Conservation (phyloP, 2,888 invertebrate species). For the Steromphala cineraria region DNA sequence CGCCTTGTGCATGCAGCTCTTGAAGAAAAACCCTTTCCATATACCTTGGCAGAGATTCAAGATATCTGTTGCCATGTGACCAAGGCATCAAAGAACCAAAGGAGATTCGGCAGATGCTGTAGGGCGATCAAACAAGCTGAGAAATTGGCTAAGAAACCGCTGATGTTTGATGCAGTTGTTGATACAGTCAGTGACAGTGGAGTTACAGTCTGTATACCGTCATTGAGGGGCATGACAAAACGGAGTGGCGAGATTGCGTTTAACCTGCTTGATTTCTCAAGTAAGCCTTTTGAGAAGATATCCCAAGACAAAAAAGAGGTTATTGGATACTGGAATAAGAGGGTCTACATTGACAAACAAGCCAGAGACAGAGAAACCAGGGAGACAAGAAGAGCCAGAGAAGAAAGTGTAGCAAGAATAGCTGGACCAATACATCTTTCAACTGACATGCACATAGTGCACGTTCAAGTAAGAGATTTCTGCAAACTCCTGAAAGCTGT, state of each 20-base stretch:
- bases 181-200: slow-evolving; percentile 42
- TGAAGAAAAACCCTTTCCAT: slow-evolving; percentile 31
- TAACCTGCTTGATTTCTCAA: slow-evolving; percentile 40
- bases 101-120: slow-evolving; percentile 44
- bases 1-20: slow-evolving; percentile 46
- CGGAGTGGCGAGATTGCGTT: slow-evolving; percentile 39
- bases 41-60: slow-evolving; percentile 43
- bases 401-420: not conserved
- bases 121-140: slow-evolving; percentile 38
- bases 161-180: slow-evolving; percentile 41
- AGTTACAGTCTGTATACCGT: slow-evolving; percentile 41
- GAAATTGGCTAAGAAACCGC: slow-evolving; percentile 35
- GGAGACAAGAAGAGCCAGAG: not conserved
- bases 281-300: slow-evolving; percentile 39
- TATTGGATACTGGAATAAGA: slow-evolving; percentile 43
- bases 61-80: slow-evolving; percentile 46
- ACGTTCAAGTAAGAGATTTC: slow-evolving; percentile 14
- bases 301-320: slow-evolving; percentile 33
- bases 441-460: slow-evolving; percentile 1
- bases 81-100: slow-evolving; percentile 41
- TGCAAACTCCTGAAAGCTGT: not conserved
- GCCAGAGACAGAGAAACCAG: too few relatives aligned
- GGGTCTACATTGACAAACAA: slow-evolving; percentile 30
- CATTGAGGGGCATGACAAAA: slow-evolving; percentile 35
- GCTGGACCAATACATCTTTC: not conserved